Percentiles rank a stretch among this genome's conserved stretches.
Evolutionary conservation across 1,140 invertebrate species (phyloP).

Genomic region (Meloidogyne floridensis): DNA sequence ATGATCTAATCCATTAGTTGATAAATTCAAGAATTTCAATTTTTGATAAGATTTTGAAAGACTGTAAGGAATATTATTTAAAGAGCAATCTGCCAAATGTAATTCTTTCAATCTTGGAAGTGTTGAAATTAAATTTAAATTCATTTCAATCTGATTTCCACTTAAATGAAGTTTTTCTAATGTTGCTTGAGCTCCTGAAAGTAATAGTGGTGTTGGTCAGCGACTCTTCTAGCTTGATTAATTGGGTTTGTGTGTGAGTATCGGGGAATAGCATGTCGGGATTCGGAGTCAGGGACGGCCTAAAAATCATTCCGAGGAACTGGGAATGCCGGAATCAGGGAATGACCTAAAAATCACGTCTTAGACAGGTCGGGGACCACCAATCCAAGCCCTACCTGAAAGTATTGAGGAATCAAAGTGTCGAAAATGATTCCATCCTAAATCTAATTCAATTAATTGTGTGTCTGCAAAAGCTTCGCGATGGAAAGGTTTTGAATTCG

Average conservation of each 20-base stretch:
- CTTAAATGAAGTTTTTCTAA: slow-evolving; percentile 51
- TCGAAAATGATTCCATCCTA: slow-evolving; percentile 57
- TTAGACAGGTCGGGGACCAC: too few relatives aligned
- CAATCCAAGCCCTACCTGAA: neutral
- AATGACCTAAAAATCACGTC: too few relatives aligned
- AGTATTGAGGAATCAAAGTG: slow-evolving; percentile 54
- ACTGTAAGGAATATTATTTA: slow-evolving; percentile 48
- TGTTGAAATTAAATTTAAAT: slow-evolving; percentile 33
- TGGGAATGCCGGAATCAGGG: too few relatives aligned
- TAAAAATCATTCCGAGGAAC: too few relatives aligned
- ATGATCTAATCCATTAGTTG: slow-evolving; percentile 36
- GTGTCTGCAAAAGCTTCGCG: slow-evolving; percentile 56
- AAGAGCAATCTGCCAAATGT: slow-evolving; percentile 57
- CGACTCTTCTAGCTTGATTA: too few relatives aligned
- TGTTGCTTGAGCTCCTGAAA: slow-evolving; percentile 46
- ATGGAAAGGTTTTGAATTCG: slow-evolving; percentile 33
- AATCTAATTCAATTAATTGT: slow-evolving; percentile 49
- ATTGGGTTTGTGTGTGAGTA: too few relatives aligned
- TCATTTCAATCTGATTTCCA: slow-evolving; percentile 49
- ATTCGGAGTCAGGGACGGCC: too few relatives aligned
- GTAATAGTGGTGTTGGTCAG: too few relatives aligned
- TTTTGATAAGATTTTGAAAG: slow-evolving; percentile 43
- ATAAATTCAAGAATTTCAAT: slow-evolving; percentile 48
- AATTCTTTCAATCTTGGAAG: slow-evolving; percentile 43
- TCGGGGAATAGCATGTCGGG: too few relatives aligned